Evolutionary conservation across 1,140 invertebrate species (phyloP), one percentile per base, ranked within the genome.

Genomic region (Caerostris darwini): DNA sequence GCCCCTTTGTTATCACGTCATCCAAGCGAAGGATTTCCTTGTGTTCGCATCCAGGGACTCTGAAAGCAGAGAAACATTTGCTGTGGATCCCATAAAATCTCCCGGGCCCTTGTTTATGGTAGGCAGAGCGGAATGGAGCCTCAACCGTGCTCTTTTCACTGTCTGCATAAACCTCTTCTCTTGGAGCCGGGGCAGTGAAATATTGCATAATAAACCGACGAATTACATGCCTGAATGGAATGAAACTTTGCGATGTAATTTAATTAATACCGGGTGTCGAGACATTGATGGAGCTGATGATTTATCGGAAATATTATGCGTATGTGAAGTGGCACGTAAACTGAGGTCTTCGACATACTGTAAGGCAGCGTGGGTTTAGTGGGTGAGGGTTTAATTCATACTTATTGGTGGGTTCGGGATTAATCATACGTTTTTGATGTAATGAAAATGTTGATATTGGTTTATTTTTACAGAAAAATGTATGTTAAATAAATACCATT

Each of bases 201-300:
- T 83, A 83, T 83, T 58, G 82, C 82, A 83, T 83, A 83, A 83
- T 83, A 83, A 83, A 83, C 54, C 82, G 56, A n/a, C 82, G 82
- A 83, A 83, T 83, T 83, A 83, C 82, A 56, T 19, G 82, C 82
- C 54, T 83, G 54, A 83, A 83, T 83, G 82, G 54, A 83, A 58
- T 58, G 82, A 83, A 83, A 83, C 82, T 83, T 58, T 57, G 82
- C 82, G 82, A 83, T 83, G 82, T 83, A 83, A 83, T 83, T 83
- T 57, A 83, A 83, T 83, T 83, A 83, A 83, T 83, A 56, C 56
- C 54, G 54, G 82, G 3, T 77, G 71, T 77, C 34, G 71, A 77
- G 71, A 83, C 82, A 58, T 58, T 83, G 82, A 83, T 57, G 82
- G 54, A 58, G 82, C n/a, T 14, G n/a, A 83, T 57, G 82, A 83